Base-by-base conservation (phyloP, 2,888 invertebrate species). In the Barypeithes pellucidus region DNA sequence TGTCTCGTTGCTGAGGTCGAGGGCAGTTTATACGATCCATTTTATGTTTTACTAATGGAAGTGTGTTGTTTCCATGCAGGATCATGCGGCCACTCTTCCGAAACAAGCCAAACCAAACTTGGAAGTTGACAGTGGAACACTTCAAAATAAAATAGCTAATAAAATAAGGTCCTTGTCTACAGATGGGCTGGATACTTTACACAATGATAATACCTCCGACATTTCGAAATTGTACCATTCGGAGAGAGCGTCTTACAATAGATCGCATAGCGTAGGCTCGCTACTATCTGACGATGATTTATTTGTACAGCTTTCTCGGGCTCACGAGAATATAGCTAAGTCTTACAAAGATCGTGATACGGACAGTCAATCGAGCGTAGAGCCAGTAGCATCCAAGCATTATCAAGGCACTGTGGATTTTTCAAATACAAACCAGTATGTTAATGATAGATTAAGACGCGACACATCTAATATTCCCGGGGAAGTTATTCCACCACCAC, bases 51-150 rank as follows among this genome's bases (percentile, higher is more conserved):
- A 57, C 45, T 68, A 62, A 52, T 18, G 16, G 33, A 20, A 33
- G 9, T 14, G 39, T 24, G 20, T 69, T 67, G 16, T 75, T 73
- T 62, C 16, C 41, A 39, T 12, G 12, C 65, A 69, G 75, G 72
- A 73, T 50, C 54, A 67, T 7, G 80, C 81, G 66, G 81, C 83
- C 69, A 84, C 84, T 65, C 79, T 85, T 77, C 84, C 84, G 47
- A 84, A 83, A 80, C 63, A 79, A 39, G 73, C 75, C 29, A 81
- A 80, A 77, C 78, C 78, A 73, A 80, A 74, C 50, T 63, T 75
- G 22, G 78, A 81, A 62, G 80, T 80, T 67, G 79, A 80, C 29
- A 77, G 79, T 33, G 80, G 79, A 43, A 80, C 80, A 62, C 74
- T 80, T 63, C 79, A 65, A 33, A 52, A 68, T 43, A 67, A 60